These are phyloP conservation scores for Cistogaster globosa DNA, from an alignment of 2,888 invertebrate species.

Conservation along the genomic window DNA sequence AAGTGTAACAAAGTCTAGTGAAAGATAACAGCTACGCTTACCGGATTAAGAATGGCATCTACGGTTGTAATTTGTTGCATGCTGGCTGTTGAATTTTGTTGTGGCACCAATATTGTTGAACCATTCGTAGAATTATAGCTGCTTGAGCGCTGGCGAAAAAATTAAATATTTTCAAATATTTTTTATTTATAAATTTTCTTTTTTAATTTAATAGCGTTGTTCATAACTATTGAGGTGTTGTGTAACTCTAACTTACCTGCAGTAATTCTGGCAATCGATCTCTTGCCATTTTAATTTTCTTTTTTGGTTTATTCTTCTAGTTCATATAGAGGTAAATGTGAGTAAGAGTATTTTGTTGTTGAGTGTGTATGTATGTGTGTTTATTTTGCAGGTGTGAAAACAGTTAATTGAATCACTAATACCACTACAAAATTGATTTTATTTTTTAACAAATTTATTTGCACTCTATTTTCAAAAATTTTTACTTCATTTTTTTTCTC, in stretches of 20 bases:
- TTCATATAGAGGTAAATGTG: constrained; percentile 21
- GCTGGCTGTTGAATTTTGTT: constrained; percentile 72
- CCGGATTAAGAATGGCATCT: constrained; percentile 81
- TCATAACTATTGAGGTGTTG: constrained; percentile 49
- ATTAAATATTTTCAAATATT: constrained; percentile 36
- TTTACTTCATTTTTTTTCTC: constrained; percentile 32
- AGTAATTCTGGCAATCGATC: constrained; percentile 81
- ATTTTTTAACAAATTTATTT: not conserved
- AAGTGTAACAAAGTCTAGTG: constrained; percentile 9
- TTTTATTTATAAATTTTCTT: constrained; percentile 1
- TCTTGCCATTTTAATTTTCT: constrained; percentile 77
- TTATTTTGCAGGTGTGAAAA: constrained; percentile 18
- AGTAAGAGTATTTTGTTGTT: constrained; percentile 3
- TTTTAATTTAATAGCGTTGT: not conserved
- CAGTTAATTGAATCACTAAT: constrained; percentile 53
- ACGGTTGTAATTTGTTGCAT: constrained; percentile 77
- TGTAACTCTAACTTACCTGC: constrained; percentile 77
- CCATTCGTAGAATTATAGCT: constrained; percentile 79
- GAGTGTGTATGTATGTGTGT: constrained; percentile 6
- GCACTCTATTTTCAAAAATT: constrained; percentile 5
- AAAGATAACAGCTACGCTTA: constrained; percentile 72
- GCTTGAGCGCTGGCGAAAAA: constrained; percentile 77
- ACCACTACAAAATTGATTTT: constrained; percentile 38
- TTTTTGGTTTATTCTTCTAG: constrained; percentile 60
- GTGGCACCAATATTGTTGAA: constrained; percentile 74